Conservation (phyloP, 2,888 invertebrate species). For the Rhogogaster chlorosoma region DNA sequence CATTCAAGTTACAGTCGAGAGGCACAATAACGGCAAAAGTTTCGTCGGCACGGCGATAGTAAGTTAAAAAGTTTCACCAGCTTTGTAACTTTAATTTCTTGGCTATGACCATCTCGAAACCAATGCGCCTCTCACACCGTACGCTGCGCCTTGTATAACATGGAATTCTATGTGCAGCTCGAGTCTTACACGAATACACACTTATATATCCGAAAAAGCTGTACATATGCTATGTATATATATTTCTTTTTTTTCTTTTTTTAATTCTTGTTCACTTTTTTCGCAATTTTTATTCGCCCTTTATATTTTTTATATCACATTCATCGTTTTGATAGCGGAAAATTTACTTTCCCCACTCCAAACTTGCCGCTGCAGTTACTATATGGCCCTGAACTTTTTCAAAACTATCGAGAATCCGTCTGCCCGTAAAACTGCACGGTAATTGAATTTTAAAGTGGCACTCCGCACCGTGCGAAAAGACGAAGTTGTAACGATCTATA, state of each 20-base stretch:
- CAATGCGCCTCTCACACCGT: neutral
- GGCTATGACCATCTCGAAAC: constrained; percentile 34
- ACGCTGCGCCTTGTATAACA: constrained; percentile 26
- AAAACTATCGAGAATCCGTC: constrained; percentile 43
- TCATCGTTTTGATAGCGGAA: neutral
- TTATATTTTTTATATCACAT: neutral
- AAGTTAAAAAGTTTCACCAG: constrained; percentile 45
- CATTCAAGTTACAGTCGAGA: constrained; percentile 11
- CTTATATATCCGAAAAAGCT: neutral
- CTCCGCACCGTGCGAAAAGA: neutral
- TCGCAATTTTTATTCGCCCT: neutral
- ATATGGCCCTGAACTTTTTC: constrained; percentile 19
- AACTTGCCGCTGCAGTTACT: neutral
- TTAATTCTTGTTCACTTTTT: neutral
- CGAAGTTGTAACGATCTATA: neutral
- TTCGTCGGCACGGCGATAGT: constrained; percentile 5
- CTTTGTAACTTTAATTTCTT: constrained; percentile 46
- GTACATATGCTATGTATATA: neutral
- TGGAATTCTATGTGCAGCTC: neutral
- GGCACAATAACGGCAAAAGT: constrained; percentile 35
- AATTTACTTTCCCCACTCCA: neutral
- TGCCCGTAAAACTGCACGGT: constrained; percentile 34
- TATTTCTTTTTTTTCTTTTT: neutral
- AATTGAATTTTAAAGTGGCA: constrained; percentile 46
- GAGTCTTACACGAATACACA: neutral